Percentiles rank a stretch among this genome's conserved stretches.
phyloP scores from a whole-genome alignment of 2,797 vertebrate species.

The Anguilla megastoma region DNA sequence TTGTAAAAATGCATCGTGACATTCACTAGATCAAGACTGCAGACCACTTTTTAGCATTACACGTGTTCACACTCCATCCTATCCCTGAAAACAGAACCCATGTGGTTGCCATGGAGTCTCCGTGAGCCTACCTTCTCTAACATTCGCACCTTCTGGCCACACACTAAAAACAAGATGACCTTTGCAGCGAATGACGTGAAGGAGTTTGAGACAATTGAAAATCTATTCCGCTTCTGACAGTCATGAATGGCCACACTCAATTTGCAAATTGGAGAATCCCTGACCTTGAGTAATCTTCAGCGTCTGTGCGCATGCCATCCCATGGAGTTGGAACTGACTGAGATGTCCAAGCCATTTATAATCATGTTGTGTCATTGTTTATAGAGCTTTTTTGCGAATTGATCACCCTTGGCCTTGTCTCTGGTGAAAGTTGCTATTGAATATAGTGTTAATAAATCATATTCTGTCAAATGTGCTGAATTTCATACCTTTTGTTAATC shows the following conservation, averaged over 20 bases:
- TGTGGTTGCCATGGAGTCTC: background rate
- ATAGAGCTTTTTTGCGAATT: background rate
- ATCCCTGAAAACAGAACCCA: background rate
- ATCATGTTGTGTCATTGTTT: background rate
- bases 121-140: background rate
- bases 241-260: background rate
- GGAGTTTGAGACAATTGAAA: background rate
- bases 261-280: slow-evolving; percentile 7
- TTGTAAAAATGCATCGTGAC: background rate
- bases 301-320: background rate
- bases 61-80: background rate
- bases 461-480: background rate
- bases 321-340: background rate
- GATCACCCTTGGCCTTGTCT: background rate
- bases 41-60: background rate
- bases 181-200: background rate
- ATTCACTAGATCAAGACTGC: background rate
- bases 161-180: background rate
- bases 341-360: background rate
- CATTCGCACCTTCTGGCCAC: background rate
- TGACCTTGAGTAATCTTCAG: background rate
- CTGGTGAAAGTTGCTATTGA: background rate
- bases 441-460: background rate
- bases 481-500: background rate
- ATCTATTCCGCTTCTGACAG: background rate